Evolutionary conservation across 2,797 vertebrate genomes (phyloP), one percentile per base, ranked within the genome.

Genomic region (Allobates femoralis): DNA sequence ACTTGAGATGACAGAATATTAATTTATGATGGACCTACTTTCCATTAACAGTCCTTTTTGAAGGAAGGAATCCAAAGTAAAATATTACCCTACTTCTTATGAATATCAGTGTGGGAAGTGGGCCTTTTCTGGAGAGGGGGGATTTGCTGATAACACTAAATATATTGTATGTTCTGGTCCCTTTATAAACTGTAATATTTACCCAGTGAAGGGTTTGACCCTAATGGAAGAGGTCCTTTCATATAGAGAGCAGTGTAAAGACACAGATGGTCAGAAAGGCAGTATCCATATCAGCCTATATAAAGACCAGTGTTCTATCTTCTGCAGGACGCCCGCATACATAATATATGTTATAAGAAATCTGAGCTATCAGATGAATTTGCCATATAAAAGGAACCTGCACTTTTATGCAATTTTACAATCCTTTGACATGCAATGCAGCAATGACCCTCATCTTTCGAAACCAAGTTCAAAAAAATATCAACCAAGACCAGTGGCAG

Each of bases 61-160:
- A 79, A 87, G 82, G 69, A 84, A 81, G 73, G 78, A 53, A 66
- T 79, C 86, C 82, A 84, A 87, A 87, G 66, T 58, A 87, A n/a
- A 84, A 84, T 83, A 84, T 79, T 66, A 73, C 55, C 64, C 18
- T 73, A 73, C 53, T 53, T 77, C 53, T 79, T 79, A 79, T 69
- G 81, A 76, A 79, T 87, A 87, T 87, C 86, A 87, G 77, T 87
- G 86, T 87, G 86, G 86, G 86, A 87, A 87, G 79, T 84, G 30
- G 11, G 66, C 69, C 75, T 69, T 84, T 83, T 80, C 74, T 56
- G 74, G 55, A 69, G 77, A 67, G 81, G 86, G 81, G 86, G 81
- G 73, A 73, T 66, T 28, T 62, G 66, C 86, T 87, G 86, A 87
- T 87, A 87, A 87, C 53, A 80, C 46, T 84, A 74, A 84, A 87